A percentile compares a stretch with the other conserved stretches of the same genome.
Evolutionary conservation across 2,888 invertebrate species (phyloP).

Genomic region (Napeogenes sylphis): DNA sequence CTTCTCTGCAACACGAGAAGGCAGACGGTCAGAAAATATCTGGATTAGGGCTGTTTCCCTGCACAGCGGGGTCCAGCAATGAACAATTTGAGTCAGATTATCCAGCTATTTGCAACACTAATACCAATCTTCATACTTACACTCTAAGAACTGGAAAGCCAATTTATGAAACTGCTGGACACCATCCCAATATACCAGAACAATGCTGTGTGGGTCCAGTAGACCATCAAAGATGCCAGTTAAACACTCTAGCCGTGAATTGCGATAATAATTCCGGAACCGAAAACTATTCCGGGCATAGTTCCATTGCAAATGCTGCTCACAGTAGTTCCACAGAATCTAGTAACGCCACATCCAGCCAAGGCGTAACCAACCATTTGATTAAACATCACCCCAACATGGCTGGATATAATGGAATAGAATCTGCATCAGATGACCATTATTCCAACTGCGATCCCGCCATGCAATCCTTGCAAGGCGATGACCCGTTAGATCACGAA

Average conservation of each 20-base stretch:
- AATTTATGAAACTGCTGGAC: slow-evolving; percentile 81
- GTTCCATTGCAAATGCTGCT: slow-evolving; percentile 76
- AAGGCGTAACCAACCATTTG: slow-evolving; percentile 72
- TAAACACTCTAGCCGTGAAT: slow-evolving; percentile 74
- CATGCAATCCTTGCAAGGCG: slow-evolving; percentile 70
- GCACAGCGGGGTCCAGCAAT: slow-evolving; percentile 89
- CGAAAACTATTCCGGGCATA: slow-evolving; percentile 80
- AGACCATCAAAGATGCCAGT: slow-evolving; percentile 70
- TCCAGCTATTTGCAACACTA: slow-evolving; percentile 90
- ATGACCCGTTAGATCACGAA: slow-evolving; percentile 72
- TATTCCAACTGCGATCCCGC: slow-evolving; percentile 75
- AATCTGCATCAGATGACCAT: slow-evolving; percentile 73
- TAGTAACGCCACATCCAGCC: slow-evolving; percentile 72
- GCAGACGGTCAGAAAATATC: slow-evolving; percentile 81
- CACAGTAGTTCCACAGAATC: slow-evolving; percentile 75
- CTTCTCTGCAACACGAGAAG: slow-evolving; percentile 84
- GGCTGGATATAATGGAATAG: slow-evolving; percentile 68
- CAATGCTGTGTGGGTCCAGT: slow-evolving; percentile 68
- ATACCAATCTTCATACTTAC: slow-evolving; percentile 90
- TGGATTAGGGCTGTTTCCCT: slow-evolving; percentile 88
- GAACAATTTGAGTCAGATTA: slow-evolving; percentile 90
- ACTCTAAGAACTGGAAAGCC: slow-evolving; percentile 87
- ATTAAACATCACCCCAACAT: slow-evolving; percentile 72
- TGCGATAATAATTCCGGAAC: slow-evolving; percentile 81
- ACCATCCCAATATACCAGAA: slow-evolving; percentile 62